Evolutionary conservation across 1,140 invertebrate species (phyloP).

Genomic region (Odontomachus brunneus): DNA sequence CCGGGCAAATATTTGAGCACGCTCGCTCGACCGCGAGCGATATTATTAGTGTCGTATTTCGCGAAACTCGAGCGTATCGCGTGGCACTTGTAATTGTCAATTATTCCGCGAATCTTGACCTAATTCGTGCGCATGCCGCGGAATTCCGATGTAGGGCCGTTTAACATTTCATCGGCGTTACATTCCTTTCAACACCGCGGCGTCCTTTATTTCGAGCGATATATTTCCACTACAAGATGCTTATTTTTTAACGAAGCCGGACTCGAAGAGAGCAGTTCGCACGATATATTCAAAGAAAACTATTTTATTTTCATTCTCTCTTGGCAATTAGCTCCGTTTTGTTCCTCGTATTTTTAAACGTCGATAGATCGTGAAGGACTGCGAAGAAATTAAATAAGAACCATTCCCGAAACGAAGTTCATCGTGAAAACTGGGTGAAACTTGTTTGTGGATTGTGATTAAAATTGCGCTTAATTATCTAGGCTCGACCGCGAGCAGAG

Average conservation of each 20-base stretch:
- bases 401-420: not conserved
- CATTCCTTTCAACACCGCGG: not conserved
- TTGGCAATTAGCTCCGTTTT: not conserved
- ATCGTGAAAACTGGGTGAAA: slow-evolving; percentile 13
- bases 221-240: not conserved
- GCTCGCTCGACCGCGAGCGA: not conserved
- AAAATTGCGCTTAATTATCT: slow-evolving; percentile 52
- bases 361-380: not conserved
- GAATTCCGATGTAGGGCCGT: not conserved
- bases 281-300: not conserved
- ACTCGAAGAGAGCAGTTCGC: not conserved
- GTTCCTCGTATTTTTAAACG: not conserved
- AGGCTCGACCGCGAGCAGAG: slow-evolving; percentile 19
- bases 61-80: not conserved
- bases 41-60: slow-evolving; percentile 24
- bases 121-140: not conserved
- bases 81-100: slow-evolving; percentile 16
- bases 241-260: not conserved
- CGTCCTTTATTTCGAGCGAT: not conserved
- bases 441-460: slow-evolving; percentile 38
- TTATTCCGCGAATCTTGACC: not conserved
- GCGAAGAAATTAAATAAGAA: not conserved
- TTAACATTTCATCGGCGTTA: not conserved
- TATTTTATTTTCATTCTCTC: not conserved
- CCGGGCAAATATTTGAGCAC: slow-evolving; percentile 71